Base-by-base conservation (phyloP, 2,113 vertebrate genomes). In the Neolamprologus falcicula region DNA sequence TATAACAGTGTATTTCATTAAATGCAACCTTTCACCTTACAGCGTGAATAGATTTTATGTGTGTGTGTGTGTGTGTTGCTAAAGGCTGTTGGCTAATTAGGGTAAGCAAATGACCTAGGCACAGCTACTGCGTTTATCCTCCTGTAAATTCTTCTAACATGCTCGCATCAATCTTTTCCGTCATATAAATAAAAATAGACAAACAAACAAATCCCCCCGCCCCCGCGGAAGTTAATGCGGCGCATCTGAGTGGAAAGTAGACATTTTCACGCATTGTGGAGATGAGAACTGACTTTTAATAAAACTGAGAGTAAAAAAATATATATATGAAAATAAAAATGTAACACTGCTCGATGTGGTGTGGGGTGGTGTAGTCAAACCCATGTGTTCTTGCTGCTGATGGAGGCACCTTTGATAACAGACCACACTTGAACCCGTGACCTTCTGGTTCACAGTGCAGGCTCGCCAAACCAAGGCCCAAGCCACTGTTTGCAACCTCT, bases 221-320 rank as follows among this genome's bases (percentile, higher is more conserved):
- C 10, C 4, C 19, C 2, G 96, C 96, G 97, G 96, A 97, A 97
- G 98, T 98, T 98, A 99, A 98, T 98, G 98, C 93, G 96, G 98
- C 97, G 98, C 97, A 98, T 99, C 98, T 98, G 98, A 97, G 98
- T 97, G 98, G 98, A 98, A 99, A 98, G 98, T 97, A 97, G 97
- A 98, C 98, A 97, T 98, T 99, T 99, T 98, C 97, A 99, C 98
- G 97, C 97, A 97, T 94, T 95, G 97, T 98, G 97, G 97, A 98
- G 97, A 98, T 96, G 97, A 98, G 96, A 97, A 98, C 96, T 97
- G 97, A 98, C 97, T 98, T 98, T 98, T 98, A 98, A 98, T 98
- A 98, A 97, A 80, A 97, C 97, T 95, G 97, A 97, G 9, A 28
- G 13, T 17, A 47, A 47, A 17, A 31, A 31, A 1, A 95, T 7